These are phyloP conservation scores for Ailurus styani DNA, from an alignment of 2,113 vertebrate genomes.

Conservation along the genomic window DNA sequence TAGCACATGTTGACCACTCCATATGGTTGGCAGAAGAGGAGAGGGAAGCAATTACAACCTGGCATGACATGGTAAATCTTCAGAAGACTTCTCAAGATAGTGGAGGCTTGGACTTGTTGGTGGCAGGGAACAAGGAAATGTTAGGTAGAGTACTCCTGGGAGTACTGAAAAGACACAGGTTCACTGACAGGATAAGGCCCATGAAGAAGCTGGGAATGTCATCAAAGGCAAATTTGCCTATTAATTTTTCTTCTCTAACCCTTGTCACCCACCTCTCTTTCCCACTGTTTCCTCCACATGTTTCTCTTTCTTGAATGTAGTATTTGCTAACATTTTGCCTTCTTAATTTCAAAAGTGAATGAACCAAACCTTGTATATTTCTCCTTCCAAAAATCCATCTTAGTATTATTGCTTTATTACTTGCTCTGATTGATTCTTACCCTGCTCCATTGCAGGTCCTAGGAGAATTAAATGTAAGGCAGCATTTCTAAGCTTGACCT, in stretches of 20 bases:
- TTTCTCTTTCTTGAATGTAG: slow-evolving; percentile 12
- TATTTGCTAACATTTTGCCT: not conserved
- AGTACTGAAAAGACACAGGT: not conserved
- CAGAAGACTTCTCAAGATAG: not conserved
- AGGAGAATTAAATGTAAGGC: not conserved
- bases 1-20: not conserved
- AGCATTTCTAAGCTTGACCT: not conserved
- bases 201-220: not conserved
- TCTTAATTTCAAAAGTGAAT: slow-evolving; percentile 28
- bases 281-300: not conserved
- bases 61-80: not conserved
- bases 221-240: not conserved
- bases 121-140: not conserved
- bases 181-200: not conserved
- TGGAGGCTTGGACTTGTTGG: not conserved
- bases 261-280: not conserved
- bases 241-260: not conserved
- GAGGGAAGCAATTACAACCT: not conserved
- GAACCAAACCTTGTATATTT: not conserved
- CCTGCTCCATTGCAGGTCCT: not conserved
- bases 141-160: not conserved
- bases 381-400: not conserved
- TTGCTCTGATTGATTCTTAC: not conserved
- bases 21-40: not conserved
- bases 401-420: not conserved